These are phyloP conservation scores for Siniperca scherzeri DNA, from an alignment of 2,797 vertebrate genomes.

Conservation along the genomic window DNA sequence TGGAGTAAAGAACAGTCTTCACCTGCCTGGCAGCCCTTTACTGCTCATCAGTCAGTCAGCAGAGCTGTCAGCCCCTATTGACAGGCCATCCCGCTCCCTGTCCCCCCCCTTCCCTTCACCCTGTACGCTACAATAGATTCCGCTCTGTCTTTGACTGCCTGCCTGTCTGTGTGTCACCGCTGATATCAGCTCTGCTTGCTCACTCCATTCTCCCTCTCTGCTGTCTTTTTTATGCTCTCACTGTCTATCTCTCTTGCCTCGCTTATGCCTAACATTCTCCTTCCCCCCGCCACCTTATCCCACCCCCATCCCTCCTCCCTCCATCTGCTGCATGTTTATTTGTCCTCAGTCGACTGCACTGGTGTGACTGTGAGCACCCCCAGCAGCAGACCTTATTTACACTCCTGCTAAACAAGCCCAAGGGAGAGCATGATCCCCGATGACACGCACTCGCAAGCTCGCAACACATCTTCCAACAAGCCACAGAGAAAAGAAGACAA, in stretches of 20 bases:
- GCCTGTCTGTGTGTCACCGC: conserved; percentile 60
- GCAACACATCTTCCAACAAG: conserved; percentile 75
- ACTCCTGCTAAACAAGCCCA: conserved; percentile 79
- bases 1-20: conserved; percentile 66
- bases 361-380: conserved; percentile 60
- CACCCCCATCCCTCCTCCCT: conserved; percentile 21
- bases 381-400: conserved; percentile 81
- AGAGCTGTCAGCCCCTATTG: conserved; percentile 65
- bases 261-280: conserved; percentile 40
- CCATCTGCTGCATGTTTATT: conserved; percentile 75
- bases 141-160: conserved; percentile 56
- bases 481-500: conserved; percentile 57
- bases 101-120: conserved; percentile 29
- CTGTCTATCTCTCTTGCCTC: conserved; percentile 55
- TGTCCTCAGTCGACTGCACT: conserved; percentile 75
- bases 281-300: conserved; percentile 25
- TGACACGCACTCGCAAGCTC: conserved; percentile 72
- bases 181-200: conserved; percentile 52
- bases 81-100: conserved; percentile 22
- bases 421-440: conserved; percentile 78
- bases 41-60: conserved; percentile 66
- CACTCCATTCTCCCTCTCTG: conserved; percentile 34
- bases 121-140: conserved; percentile 60
- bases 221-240: conserved; percentile 34
- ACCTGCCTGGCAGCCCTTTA: conserved; percentile 66